A percentile compares a stretch with the other conserved stretches of the same genome.
These are phyloP conservation scores for Ectobius pallidus DNA, from an alignment of 2,888 invertebrate species.

Conservation along the genomic window DNA sequence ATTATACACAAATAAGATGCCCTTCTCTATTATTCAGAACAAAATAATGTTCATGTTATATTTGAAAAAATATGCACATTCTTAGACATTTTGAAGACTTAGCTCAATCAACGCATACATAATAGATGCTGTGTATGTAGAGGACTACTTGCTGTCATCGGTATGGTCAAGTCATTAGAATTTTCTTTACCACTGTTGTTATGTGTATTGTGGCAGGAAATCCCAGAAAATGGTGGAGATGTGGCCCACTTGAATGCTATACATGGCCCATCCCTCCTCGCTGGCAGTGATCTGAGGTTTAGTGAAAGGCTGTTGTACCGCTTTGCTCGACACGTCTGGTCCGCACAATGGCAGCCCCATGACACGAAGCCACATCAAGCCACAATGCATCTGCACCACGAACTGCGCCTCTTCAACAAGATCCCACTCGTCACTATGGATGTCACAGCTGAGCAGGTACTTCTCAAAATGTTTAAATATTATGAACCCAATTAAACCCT, in stretches of 20 bases:
- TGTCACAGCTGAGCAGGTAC: conserved; percentile 71
- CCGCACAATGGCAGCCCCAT: conserved; percentile 62
- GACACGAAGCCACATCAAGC: conserved; percentile 67
- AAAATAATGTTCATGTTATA: too few species aligned
- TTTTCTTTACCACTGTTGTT: too few species aligned
- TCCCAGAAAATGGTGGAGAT: conserved; percentile 91
- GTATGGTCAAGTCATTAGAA: too few species aligned
- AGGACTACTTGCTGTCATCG: too few species aligned
- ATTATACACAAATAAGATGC: too few species aligned
- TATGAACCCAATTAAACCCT: too few species aligned
- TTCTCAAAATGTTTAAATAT: neutral
- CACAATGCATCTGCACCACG: conserved; percentile 66
- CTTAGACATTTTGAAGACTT: too few species aligned
- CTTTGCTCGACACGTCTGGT: conserved; percentile 65
- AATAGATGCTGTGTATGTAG: too few species aligned
- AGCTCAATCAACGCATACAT: too few species aligned
- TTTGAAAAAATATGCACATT: too few species aligned
- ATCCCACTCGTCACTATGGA: conserved; percentile 62
- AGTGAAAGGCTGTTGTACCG: conserved; percentile 51
- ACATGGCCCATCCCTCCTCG: conserved; percentile 67
- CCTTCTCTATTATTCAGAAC: too few species aligned
- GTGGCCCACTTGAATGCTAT: conserved; percentile 79
- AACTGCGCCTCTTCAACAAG: conserved; percentile 65
- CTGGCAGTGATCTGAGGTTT: conserved; percentile 56
- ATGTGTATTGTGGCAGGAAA: conserved; percentile 69